Conservation (phyloP, 2,888 invertebrate genomes). For the Choreutis nemorana region DNA sequence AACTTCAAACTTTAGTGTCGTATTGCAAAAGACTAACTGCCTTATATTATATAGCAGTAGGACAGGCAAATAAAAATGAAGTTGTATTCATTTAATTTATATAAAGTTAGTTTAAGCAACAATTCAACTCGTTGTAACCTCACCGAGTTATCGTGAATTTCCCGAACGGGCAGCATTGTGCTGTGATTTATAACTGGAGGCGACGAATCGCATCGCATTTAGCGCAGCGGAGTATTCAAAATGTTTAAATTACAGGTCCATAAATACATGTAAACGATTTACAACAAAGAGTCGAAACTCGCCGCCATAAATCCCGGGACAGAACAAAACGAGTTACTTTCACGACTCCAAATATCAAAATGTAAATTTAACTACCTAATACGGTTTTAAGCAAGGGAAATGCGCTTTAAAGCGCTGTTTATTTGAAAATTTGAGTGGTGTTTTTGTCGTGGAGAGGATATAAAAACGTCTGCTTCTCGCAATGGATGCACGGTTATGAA, state of each 20-base stretch:
- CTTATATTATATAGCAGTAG: too few relatives aligned
- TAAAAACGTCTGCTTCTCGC: slow-evolving; percentile 55
- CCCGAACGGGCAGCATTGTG: slow-evolving; percentile 17
- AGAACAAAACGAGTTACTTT: slow-evolving; percentile 45
- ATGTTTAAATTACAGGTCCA: slow-evolving; percentile 44
- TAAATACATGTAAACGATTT: slow-evolving; percentile 50
- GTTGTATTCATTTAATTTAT: too few relatives aligned
- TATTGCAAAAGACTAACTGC: too few relatives aligned
- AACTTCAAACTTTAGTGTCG: too few relatives aligned
- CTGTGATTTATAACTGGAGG: too few relatives aligned
- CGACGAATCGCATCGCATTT: too few relatives aligned
- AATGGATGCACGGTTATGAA: slow-evolving; percentile 41
- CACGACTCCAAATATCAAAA: slow-evolving; percentile 61
- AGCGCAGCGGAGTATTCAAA: slow-evolving; percentile 27
- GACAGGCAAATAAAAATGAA: too few relatives aligned
- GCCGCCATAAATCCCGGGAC: slow-evolving; percentile 41
- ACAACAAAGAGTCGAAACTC: slow-evolving; percentile 22
- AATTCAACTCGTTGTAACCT: slow-evolving; percentile 16
- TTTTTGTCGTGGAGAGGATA: slow-evolving; percentile 49
- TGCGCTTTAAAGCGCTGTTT: slow-evolving; percentile 52
- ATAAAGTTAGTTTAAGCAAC: too few relatives aligned
- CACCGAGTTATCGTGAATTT: slow-evolving; percentile 22
- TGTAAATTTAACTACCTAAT: slow-evolving; percentile 64
- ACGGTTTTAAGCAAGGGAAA: slow-evolving; percentile 44
- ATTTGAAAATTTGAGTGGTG: slow-evolving; percentile 55